These are phyloP conservation scores for Pycnonotus jocosus DNA, from an alignment of 2,113 vertebrate genomes.

Conservation along the genomic window DNA sequence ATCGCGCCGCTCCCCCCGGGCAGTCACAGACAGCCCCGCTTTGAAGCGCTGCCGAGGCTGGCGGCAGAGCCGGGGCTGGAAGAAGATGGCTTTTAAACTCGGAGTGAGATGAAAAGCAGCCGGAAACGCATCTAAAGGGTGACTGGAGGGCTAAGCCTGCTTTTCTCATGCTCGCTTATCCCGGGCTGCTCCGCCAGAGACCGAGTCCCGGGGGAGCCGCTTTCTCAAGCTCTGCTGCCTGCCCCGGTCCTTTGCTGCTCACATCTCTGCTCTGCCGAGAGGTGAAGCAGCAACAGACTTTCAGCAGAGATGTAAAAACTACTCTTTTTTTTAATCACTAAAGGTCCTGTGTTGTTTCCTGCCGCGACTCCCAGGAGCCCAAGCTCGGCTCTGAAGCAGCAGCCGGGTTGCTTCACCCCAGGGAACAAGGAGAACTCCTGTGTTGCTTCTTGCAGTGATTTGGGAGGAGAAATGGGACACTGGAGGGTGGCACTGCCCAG, in stretches of 20 bases:
- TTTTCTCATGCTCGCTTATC: slow-evolving; percentile 43
- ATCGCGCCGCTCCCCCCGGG: background rate
- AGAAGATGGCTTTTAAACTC: slow-evolving; percentile 31
- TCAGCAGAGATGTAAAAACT: background rate
- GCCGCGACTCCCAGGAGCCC: background rate
- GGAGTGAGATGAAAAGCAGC: slow-evolving; percentile 47
- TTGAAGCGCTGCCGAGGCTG: slow-evolving; percentile 31
- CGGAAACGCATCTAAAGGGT: slow-evolving; percentile 14
- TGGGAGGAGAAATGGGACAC: background rate
- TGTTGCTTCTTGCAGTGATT: accelerated
- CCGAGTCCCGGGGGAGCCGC: background rate
- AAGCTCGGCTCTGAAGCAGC: background rate
- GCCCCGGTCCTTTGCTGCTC: background rate
- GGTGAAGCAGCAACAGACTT: background rate
- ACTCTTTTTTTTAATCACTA: background rate
- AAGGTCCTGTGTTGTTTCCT: background rate
- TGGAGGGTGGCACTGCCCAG: background rate
- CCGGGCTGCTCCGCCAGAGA: background rate
- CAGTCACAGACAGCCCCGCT: background rate
- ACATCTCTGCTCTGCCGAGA: background rate
- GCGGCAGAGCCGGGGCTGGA: background rate
- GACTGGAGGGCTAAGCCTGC: slow-evolving; percentile 31
- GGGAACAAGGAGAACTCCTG: background rate
- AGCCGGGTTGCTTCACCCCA: background rate
- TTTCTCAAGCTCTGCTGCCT: slow-evolving; percentile 29